These are phyloP conservation scores for Gallinago nigripennis DNA, from an alignment of 2,797 vertebrate species.

Conservation along the genomic window DNA sequence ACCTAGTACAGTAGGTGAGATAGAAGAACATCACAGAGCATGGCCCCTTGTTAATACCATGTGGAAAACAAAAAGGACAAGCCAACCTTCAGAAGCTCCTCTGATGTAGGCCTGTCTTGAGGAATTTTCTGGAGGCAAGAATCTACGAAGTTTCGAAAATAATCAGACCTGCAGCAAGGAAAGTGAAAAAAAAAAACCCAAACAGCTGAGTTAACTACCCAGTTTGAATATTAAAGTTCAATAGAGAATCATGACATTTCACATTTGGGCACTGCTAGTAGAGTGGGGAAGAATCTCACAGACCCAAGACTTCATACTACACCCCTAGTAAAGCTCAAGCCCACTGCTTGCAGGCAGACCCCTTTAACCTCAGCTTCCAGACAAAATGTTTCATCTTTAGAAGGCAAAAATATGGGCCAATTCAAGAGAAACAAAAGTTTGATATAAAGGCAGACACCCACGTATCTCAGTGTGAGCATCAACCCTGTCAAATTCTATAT, in stretches of 20 bases:
- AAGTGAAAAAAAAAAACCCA: not conserved
- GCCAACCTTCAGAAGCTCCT: conserved; percentile 95
- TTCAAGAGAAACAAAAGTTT: not conserved
- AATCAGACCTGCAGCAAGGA: conserved; percentile 89
- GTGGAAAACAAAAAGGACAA: conserved; percentile 2
- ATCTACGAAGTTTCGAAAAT: conserved; percentile 99
- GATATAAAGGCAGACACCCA: not conserved
- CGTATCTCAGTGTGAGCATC: not conserved
- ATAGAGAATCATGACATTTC: not conserved
- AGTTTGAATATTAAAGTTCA: conserved; percentile 12
- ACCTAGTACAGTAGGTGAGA: not conserved
- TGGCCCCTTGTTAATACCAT: not conserved
- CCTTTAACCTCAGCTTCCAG: not conserved
- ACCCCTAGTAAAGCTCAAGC: not conserved
- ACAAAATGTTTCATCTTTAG: not conserved
- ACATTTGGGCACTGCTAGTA: not conserved
- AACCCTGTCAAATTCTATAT: not conserved
- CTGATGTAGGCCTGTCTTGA: conserved; percentile 97
- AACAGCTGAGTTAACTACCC: not conserved
- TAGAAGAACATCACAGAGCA: not conserved
- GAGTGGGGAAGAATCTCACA: not conserved
- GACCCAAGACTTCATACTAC: not conserved
- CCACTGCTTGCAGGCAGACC: not conserved
- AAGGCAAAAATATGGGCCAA: not conserved
- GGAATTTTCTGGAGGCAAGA: conserved; percentile 99